Conservation (phyloP, 2,113 vertebrate species). For the Eleginops maclovinus region DNA sequence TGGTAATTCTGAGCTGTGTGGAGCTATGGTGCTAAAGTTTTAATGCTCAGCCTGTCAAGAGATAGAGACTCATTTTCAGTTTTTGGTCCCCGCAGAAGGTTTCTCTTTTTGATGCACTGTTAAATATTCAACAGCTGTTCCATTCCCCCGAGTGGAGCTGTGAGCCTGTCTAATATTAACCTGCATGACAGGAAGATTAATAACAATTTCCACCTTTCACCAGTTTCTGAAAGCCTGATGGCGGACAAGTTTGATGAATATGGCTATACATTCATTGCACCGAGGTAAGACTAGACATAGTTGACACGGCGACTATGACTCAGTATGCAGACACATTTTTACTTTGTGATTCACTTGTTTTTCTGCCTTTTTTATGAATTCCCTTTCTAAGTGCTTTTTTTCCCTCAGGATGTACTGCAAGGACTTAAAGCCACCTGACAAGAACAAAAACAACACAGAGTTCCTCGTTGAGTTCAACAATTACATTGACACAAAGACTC, state of each 20-base stretch:
- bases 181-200: constrained; percentile 14
- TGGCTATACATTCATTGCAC: constrained; percentile 93
- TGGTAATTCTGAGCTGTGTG: too few relatives aligned
- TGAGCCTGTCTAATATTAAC: neutral
- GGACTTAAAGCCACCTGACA: constrained; percentile 88
- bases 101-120: neutral
- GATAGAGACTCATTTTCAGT: constrained; percentile 13
- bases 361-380: neutral
- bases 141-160: neutral
- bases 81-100: neutral
- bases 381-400: neutral
- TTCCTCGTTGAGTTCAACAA: constrained; percentile 94
- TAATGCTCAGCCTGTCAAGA: constrained; percentile 7
- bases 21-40: neutral
- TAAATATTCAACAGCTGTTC: constrained; percentile 39
- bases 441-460: constrained; percentile 88
- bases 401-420: constrained; percentile 91
- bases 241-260: constrained; percentile 90
- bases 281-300: constrained; percentile 86
- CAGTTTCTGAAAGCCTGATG: constrained; percentile 93
- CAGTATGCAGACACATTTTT: neutral
- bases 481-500: constrained; percentile 92
- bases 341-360: neutral
- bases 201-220: constrained; percentile 60
- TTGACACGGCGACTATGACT: constrained; percentile 2